phyloP scores from a whole-genome alignment of 2,797 vertebrate genomes.

The Enteromius anoplus region DNA sequence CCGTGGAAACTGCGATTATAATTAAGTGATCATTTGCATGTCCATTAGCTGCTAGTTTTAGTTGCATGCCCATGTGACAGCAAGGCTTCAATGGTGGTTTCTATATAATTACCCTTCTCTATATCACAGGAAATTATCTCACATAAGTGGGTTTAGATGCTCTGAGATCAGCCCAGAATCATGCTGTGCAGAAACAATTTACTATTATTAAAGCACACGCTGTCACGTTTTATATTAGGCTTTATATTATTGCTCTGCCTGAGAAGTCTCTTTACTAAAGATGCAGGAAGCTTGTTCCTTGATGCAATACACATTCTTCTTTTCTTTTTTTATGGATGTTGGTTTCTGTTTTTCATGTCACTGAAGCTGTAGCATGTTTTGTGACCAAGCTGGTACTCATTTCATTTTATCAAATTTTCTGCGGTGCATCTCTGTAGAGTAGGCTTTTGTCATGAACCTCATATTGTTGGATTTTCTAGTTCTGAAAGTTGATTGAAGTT shows the following conservation, averaged over 20 bases:
- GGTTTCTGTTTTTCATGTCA: background rate
- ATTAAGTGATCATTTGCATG: constrained; percentile 17
- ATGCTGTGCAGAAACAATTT: constrained; percentile 5
- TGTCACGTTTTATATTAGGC: no score
- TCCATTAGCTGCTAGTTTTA: constrained; percentile 3
- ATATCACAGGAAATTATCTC: constrained; percentile 27
- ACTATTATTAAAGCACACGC: background rate
- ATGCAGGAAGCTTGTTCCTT: background rate
- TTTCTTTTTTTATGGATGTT: background rate
- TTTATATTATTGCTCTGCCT: background rate
- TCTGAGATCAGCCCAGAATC: background rate
- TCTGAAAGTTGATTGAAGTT: background rate
- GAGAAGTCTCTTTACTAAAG: background rate
- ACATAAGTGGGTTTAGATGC: background rate
- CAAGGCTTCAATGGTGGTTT: background rate
- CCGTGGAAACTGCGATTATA: constrained; percentile 4
- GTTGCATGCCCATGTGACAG: constrained; percentile 23
- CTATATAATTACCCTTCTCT: constrained; percentile 39
- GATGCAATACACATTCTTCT: background rate
- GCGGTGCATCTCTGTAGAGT: background rate
- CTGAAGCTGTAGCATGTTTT: background rate
- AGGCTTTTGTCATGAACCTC: background rate
- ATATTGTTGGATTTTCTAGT: background rate
- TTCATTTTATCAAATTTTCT: constrained; percentile 5
- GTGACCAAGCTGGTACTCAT: background rate